Evolutionary conservation across 2,797 vertebrate species (phyloP).

Genomic region (Chelon auratus): DNA sequence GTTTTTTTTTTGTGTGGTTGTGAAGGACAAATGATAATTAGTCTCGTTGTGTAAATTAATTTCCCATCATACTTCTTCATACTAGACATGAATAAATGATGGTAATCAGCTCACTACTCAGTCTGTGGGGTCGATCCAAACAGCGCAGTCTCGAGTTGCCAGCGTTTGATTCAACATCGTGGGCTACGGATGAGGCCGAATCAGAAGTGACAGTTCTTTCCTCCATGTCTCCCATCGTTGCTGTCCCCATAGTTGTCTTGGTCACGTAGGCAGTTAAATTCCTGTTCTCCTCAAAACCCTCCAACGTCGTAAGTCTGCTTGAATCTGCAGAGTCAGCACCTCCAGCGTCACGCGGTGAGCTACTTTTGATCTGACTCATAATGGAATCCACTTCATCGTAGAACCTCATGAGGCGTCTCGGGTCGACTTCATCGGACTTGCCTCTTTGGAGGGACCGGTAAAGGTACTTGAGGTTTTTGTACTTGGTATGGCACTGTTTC

Average conservation of each 20-base stretch:
- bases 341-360: constrained; percentile 18
- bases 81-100: constrained; percentile 2
- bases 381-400: constrained; percentile 90
- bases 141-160: constrained; percentile 25
- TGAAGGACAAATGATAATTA: no score
- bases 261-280: constrained; percentile 27
- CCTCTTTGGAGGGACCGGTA: constrained; percentile 89
- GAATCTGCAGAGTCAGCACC: constrained; percentile 51
- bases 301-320: constrained; percentile 6
- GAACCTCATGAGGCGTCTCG: constrained; percentile 88
- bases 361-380: constrained; percentile 74
- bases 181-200: constrained; percentile 24
- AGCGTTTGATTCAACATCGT: constrained; percentile 24
- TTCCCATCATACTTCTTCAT: neutral
- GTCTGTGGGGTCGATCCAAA: constrained; percentile 41
- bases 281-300: constrained; percentile 48
- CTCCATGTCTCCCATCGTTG: constrained; percentile 22
- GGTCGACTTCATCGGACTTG: constrained; percentile 83
- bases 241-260: constrained; percentile 21
- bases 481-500: constrained; percentile 92
- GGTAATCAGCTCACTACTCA: constrained; percentile 59
- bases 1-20: no score
- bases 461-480: constrained; percentile 93
- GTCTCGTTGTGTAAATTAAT: no score
- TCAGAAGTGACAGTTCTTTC: constrained; percentile 47